Percentiles rank a stretch among this genome's conserved stretches.
Evolutionary conservation across 1,140 invertebrate genomes (phyloP).

Genomic region (Zaprionus tsacasi): DNA sequence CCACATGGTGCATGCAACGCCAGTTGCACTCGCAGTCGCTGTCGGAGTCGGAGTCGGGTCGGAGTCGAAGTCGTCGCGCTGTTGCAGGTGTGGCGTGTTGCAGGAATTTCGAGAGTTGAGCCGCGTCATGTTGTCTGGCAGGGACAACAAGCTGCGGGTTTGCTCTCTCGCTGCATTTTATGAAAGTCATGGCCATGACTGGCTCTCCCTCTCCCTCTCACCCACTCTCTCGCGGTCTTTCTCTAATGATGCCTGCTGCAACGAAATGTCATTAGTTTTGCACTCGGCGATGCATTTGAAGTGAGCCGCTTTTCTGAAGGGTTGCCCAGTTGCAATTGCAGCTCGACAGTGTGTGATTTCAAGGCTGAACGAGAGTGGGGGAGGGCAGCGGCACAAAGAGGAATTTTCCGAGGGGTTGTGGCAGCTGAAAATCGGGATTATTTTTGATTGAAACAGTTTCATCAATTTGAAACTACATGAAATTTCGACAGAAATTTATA

Average conservation of each 20-base stretch:
- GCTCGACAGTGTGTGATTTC: conserved; percentile 15
- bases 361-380: conserved; percentile 16
- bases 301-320: conserved; percentile 59
- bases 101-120: conserved; percentile 44
- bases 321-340: conserved; percentile 47
- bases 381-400: background rate
- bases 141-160: conserved; percentile 9
- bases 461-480: background rate
- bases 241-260: conserved; percentile 73
- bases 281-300: conserved; percentile 53
- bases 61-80: conserved; percentile 7
- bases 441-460: background rate
- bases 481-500: too few species aligned
- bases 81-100: conserved; percentile 59
- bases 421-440: conserved; percentile 9
- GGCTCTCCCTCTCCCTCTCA: conserved; percentile 14
- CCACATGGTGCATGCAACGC: conserved; percentile 53
- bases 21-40: conserved; percentile 18
- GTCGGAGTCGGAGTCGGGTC: background rate
- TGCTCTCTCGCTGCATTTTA: conserved; percentile 38
- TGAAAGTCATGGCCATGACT: conserved; percentile 66
- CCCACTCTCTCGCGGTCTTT: conserved; percentile 18
- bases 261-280: conserved; percentile 77
- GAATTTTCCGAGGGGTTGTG: background rate
- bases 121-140: conserved; percentile 72